A percentile compares a stretch with the other conserved stretches of the same genome.
Evolutionary conservation across 2,797 vertebrate genomes (phyloP).

Genomic region (Enoplosus armatus): DNA sequence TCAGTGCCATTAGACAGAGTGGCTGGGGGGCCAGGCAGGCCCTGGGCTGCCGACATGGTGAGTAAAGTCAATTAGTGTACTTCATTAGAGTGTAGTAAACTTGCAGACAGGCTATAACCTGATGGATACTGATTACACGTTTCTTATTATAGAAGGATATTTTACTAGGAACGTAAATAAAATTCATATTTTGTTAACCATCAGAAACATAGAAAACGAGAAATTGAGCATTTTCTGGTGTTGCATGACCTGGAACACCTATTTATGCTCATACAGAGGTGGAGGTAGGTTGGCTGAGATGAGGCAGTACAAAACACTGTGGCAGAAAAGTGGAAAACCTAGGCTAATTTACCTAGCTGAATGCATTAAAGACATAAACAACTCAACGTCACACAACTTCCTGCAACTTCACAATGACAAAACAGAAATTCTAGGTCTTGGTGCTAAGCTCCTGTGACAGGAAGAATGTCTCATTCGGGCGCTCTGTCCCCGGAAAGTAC

Average conservation of each 20-base stretch:
- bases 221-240: background rate
- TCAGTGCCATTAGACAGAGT: conserved; percentile 79
- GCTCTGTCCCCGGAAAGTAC: background rate
- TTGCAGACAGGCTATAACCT: conserved; percentile 33
- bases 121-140: background rate
- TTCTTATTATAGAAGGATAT: conserved; percentile 11
- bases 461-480: background rate
- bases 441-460: background rate
- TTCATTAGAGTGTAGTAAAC: conserved; percentile 72
- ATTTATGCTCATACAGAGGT: background rate
- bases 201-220: background rate
- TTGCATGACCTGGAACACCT: background rate
- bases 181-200: background rate
- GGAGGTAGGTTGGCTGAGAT: background rate
- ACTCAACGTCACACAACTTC: background rate
- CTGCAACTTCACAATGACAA: background rate
- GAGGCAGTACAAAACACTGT: background rate
- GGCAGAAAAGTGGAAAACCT: background rate
- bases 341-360: background rate
- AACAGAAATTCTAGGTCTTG: background rate
- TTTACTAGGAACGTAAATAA: background rate
- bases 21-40: conserved; percentile 49
- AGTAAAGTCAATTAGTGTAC: conserved; percentile 75
- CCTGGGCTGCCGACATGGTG: conserved; percentile 38
- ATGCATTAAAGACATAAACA: background rate